Evolutionary conservation across 1,140 invertebrate genomes (phyloP).

Genomic region (Brachystomella parvula): DNA sequence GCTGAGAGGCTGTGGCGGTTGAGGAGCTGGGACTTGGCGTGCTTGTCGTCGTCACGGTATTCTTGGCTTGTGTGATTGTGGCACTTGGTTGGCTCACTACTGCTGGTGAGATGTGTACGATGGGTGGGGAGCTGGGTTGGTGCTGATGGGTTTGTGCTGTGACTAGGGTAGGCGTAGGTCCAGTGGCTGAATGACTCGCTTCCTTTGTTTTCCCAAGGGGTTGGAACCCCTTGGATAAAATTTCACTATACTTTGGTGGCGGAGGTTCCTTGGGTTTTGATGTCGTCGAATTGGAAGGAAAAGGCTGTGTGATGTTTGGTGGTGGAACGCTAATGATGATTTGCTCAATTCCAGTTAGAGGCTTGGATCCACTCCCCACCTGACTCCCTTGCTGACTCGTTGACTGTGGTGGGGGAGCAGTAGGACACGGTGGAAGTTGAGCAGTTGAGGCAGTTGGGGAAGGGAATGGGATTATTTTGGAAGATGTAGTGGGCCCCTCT

Average conservation of each 20-base stretch:
- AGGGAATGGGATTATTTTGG: background rate
- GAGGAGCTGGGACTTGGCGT: background rate
- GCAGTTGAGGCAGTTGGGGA: background rate
- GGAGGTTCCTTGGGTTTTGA: background rate
- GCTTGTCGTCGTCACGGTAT: background rate
- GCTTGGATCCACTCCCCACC: background rate
- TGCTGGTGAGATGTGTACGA: background rate
- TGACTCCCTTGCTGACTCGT: background rate
- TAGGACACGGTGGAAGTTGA: background rate
- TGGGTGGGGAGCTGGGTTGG: constrained; percentile 3
- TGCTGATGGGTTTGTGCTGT: constrained; percentile 3
- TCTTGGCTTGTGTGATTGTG: background rate
- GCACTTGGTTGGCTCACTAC: background rate
- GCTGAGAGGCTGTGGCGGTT: background rate
- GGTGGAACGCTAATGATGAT: background rate
- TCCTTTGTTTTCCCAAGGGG: background rate
- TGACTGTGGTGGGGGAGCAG: background rate
- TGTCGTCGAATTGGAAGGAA: background rate
- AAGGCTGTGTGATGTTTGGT: background rate
- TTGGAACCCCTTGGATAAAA: background rate
- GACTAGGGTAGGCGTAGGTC: background rate
- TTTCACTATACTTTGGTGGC: background rate
- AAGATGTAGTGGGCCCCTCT: background rate
- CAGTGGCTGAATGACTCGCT: background rate
- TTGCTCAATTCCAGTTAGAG: background rate